These are phyloP conservation scores for Barypeithes pellucidus DNA, from an alignment of 2,888 invertebrate species.

Conservation along the genomic window DNA sequence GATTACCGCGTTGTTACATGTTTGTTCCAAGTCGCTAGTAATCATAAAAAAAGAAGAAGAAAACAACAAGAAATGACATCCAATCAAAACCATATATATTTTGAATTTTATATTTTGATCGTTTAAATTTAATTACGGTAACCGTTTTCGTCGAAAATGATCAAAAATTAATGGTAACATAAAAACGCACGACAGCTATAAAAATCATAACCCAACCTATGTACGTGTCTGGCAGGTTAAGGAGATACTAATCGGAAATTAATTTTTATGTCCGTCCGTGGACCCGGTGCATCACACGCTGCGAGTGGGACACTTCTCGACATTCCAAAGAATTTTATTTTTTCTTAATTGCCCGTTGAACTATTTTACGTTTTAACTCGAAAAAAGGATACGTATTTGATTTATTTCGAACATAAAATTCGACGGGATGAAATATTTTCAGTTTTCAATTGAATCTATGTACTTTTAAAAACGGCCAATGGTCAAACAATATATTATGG, in stretches of 20 bases:
- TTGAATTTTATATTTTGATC: constrained; percentile 11
- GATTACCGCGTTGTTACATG: too few relatives aligned
- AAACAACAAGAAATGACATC: not conserved
- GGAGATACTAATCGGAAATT: constrained; percentile 48
- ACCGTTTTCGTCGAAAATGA: constrained; percentile 27
- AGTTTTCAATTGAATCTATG: too few relatives aligned
- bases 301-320: constrained; percentile 29
- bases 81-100: too few relatives aligned
- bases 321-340: constrained; percentile 32
- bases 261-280: constrained; percentile 45
- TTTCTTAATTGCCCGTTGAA: constrained; percentile 30
- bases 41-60: too few relatives aligned
- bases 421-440: too few relatives aligned
- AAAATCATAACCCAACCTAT: constrained; percentile 37
- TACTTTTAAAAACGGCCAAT: too few relatives aligned
- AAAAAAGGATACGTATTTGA: not conserved
- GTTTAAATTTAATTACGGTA: not conserved
- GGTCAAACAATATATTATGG: too few relatives aligned
- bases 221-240: constrained; percentile 29
- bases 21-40: too few relatives aligned
- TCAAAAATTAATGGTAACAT: constrained; percentile 36
- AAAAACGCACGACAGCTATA: constrained; percentile 39
- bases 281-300: constrained; percentile 30
- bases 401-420: too few relatives aligned
- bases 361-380: not conserved